Conservation (phyloP, 2,797 vertebrate genomes). For the Darevskia mixta region DNA sequence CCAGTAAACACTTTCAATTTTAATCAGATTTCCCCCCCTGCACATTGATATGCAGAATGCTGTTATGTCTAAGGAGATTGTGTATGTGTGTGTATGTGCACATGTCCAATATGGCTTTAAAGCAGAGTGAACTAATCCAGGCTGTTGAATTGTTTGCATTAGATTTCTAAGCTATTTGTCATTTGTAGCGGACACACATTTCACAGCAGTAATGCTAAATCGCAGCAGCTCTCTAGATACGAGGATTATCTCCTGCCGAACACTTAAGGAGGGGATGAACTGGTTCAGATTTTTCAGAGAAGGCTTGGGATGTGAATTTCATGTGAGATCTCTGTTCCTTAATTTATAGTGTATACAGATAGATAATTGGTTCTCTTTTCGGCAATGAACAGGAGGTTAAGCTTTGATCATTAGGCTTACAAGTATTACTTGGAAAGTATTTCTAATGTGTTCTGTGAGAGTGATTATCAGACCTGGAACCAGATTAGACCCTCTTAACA, state of each 20-base stretch:
- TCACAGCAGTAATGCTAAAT: constrained; percentile 16
- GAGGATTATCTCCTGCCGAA: constrained; percentile 26
- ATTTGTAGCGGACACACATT: constrained; percentile 5
- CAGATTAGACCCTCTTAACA: neutral
- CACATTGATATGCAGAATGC: neutral
- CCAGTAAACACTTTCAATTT: neutral
- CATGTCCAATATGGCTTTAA: neutral
- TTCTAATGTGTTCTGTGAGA: constrained; percentile 15
- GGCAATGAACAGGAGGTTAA: neutral
- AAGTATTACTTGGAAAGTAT: constrained; percentile 16
- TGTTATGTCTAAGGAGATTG: neutral
- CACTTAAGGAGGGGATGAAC: neutral
- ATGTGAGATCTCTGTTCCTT: neutral
- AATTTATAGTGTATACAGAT: neutral
- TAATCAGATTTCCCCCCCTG: neutral
- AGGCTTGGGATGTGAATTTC: constrained; percentile 39
- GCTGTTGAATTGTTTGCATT: constrained; percentile 22
- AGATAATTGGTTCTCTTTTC: neutral
- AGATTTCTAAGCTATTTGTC: constrained; percentile 40
- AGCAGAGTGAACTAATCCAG: constrained; percentile 2
- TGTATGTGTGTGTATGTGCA: neutral
- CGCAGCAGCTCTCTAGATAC: constrained; percentile 23
- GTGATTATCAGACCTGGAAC: constrained; percentile 4
- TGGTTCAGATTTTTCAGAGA: constrained; percentile 34
- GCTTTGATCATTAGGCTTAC: neutral